Conservation (phyloP, 1,140 invertebrate genomes). For the Zaprionus africanus region DNA sequence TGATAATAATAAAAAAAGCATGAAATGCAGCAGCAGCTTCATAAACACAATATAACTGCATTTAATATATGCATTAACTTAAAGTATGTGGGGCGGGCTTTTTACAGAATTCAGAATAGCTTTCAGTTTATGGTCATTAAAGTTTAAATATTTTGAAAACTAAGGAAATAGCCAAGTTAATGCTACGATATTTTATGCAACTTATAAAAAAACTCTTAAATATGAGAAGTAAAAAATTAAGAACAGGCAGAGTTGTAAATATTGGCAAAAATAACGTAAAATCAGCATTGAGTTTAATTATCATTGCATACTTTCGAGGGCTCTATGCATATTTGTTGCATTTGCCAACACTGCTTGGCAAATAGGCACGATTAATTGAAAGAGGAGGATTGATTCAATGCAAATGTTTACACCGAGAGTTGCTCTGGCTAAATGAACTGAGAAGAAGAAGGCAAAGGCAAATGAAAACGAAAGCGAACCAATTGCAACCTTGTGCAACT, state of each 20-base stretch:
- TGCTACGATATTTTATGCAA: background rate
- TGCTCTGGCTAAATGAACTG: conserved; percentile 42
- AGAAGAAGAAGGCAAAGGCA: conserved; percentile 3
- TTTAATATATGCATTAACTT: conserved; percentile 8
- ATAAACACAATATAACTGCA: background rate
- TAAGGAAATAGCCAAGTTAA: background rate
- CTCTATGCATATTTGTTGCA: background rate
- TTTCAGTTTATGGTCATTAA: conserved; percentile 1
- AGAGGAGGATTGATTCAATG: conserved; percentile 37
- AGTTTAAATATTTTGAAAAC: background rate
- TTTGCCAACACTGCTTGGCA: conserved; percentile 7
- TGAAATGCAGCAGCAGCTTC: conserved; percentile 10
- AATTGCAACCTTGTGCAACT: conserved; percentile 44
- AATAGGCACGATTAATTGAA: conserved; percentile 38
- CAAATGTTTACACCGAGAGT: conserved; percentile 40
- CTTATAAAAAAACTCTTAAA: too few species aligned
- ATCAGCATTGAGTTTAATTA: background rate
- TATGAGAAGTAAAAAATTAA: background rate
- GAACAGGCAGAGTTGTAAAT: background rate
- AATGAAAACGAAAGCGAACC: conserved; percentile 50
- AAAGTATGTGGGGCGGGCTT: background rate
- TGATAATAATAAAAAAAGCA: conserved; percentile 14
- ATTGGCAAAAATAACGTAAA: background rate
- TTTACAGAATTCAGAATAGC: background rate
- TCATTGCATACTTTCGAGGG: conserved; percentile 36